Evolutionary conservation across 2,797 vertebrate genomes (phyloP).

Genomic region (Tarsius wallacei): DNA sequence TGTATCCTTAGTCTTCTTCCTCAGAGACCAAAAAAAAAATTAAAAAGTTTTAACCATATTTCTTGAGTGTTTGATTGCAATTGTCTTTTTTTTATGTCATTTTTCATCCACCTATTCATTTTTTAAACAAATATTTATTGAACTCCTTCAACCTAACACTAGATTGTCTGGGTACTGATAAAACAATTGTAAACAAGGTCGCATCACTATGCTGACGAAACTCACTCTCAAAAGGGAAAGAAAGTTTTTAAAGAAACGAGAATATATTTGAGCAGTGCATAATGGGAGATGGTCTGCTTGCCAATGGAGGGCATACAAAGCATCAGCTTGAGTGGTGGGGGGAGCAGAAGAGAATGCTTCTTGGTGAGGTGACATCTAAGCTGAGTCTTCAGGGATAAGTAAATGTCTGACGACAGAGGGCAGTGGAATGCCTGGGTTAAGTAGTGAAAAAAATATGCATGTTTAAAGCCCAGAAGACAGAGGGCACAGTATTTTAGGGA

Average conservation of each 20-base stretch:
- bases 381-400: neutral
- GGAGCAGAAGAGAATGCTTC: neutral
- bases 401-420: neutral
- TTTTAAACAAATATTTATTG: neutral
- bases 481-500: neutral
- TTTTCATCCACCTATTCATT: neutral
- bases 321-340: neutral
- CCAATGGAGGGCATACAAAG: neutral
- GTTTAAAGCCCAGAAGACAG: neutral
- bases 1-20: neutral
- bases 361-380: neutral
- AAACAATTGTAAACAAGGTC: neutral
- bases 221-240: neutral
- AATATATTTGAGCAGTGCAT: neutral
- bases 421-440: neutral
- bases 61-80: neutral
- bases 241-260: neutral
- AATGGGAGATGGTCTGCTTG: neutral
- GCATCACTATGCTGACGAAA: neutral
- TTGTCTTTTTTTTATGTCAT: slow-evolving; percentile 6
- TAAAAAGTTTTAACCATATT: slow-evolving; percentile 29
- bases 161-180: neutral
- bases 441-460: neutral
- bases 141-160: neutral
- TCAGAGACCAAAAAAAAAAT: neutral